Percentiles rank a stretch among this genome's conserved stretches.
Conservation (phyloP, 2,888 invertebrate genomes). For the Choreutis nemorana region DNA sequence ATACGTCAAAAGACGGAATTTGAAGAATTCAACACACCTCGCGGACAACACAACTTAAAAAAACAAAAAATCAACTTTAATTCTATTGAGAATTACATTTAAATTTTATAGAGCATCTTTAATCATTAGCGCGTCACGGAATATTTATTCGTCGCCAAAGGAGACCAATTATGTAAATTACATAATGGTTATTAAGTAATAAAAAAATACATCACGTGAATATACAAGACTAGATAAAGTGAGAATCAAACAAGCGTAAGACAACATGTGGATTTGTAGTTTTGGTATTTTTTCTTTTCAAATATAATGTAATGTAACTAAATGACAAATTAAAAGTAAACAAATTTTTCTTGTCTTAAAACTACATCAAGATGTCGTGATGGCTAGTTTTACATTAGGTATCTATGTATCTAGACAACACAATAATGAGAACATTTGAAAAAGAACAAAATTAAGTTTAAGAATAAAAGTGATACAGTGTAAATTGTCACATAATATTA, state of each 20-base stretch:
- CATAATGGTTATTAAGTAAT: slow-evolving; percentile 14
- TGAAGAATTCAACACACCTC: slow-evolving; percentile 17
- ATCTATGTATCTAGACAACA: no score
- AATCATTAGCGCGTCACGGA: slow-evolving; percentile 22
- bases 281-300: no score
- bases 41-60: slow-evolving; percentile 8
- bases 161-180: slow-evolving; percentile 12
- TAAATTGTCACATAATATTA: no score
- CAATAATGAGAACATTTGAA: no score
- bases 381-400: no score
- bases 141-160: slow-evolving; percentile 20
- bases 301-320: no score
- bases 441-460: no score
- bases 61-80: slow-evolving; percentile 13
- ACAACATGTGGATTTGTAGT: no score
- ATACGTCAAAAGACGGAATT: slow-evolving; percentile 23
- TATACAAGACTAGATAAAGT: slow-evolving; percentile 8
- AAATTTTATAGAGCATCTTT: slow-evolving; percentile 22
- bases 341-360: no score
- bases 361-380: no score
- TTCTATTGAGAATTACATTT: slow-evolving; percentile 11
- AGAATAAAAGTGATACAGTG: no score
- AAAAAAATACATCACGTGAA: slow-evolving; percentile 25
- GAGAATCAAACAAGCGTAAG: slow-evolving; percentile 12
- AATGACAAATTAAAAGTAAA: no score